phyloP scores from a whole-genome alignment of 2,797 vertebrate species.

The Myotis pilosus region DNA sequence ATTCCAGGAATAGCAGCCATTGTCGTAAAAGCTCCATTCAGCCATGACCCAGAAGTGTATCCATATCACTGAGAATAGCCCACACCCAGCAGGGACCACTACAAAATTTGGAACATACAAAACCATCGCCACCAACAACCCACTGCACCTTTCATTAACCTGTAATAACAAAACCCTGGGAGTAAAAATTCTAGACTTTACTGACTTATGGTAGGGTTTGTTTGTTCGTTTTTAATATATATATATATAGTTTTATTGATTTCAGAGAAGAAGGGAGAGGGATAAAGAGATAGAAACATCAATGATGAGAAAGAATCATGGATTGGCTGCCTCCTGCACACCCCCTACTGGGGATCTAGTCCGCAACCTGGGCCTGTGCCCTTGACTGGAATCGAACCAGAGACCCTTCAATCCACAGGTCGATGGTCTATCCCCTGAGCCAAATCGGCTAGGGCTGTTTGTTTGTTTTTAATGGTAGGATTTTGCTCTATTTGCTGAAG shows the following conservation, averaged over 20 bases:
- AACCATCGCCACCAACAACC: neutral
- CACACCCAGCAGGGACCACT: neutral
- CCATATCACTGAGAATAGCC: neutral
- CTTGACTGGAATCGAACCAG: no score
- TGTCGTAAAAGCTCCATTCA: neutral
- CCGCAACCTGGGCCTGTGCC: no score
- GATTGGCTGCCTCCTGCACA: no score
- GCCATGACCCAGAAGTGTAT: neutral
- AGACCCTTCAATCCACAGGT: no score
- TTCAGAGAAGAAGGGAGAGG: no score
- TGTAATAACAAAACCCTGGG: neutral
- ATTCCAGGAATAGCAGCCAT: neutral
- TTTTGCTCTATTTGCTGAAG: conserved; percentile 26
- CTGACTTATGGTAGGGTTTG: neutral
- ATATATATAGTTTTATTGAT: no score
- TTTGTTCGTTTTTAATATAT: no score
- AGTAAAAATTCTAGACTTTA: neutral
- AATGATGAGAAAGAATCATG: no score
- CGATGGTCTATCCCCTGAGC: no score
- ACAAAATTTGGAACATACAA: neutral
- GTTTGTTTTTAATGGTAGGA: neutral
- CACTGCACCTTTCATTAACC: neutral
- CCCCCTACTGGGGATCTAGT: no score
- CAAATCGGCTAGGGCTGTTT: no score
- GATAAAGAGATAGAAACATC: no score